Evolutionary conservation across 1,140 invertebrate genomes (phyloP), one percentile per base, ranked within the genome.

Genomic region (Nomia melanderi): DNA sequence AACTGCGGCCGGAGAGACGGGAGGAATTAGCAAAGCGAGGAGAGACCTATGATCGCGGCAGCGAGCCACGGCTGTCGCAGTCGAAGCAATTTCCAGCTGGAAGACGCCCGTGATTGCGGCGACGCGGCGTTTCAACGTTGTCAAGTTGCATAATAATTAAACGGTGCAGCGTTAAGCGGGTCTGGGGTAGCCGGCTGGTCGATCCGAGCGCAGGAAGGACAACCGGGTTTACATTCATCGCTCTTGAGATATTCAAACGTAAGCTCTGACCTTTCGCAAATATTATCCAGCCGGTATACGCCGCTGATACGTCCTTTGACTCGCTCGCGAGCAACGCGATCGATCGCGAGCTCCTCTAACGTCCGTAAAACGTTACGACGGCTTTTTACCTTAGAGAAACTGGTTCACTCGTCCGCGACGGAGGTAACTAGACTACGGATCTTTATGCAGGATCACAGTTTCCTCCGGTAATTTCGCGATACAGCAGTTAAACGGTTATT

Each of bases 121-220:
- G 41, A 44, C 41, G 14, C 41, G 47, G 20, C 20, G 20, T 17
- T 64, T 64, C 29, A 47, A 56, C 31, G 29, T 73, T 20, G 25
- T 54, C 17, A 25, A 14, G 56, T 60, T 62, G 69, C 57, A 12
- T 80, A 73, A 80, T 76, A 80, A 80, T 72, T 50, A 39, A 69
- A 62, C 12, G 23, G 31, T 27, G 39, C 20, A 14, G 31, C 27
- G 11, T 29, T n/a, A 47, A 69, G 25, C 29, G 50, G 27, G n/a
- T 12, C 29, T 36, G 14, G 20, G 14, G 11, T 7, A 39, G n/a
- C 20, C 20, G 36, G 54, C 11, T 44, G 39, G 56, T 57, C 69
- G 23, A 29, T 47, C 53, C 59, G 33, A 39, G 47, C 33, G 27
- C 29, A 62, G 70, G 44, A 14, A 6, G 39, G 54, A 67, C 60